These are phyloP conservation scores for Paramacrobiotus metropolitanus DNA, from an alignment of 1,140 invertebrate genomes.

Conservation along the genomic window DNA sequence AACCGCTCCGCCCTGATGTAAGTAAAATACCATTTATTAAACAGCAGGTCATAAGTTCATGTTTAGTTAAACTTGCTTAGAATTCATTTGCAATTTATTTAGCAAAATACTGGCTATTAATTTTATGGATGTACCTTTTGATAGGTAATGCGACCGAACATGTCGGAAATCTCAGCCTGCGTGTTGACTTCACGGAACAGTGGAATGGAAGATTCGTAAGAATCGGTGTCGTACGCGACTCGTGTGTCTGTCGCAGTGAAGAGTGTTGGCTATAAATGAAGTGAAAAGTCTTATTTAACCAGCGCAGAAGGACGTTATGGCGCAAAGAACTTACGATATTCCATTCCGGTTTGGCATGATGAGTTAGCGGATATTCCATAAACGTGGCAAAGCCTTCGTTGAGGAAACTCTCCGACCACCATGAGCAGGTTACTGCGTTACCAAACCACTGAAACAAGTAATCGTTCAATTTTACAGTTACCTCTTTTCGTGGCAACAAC, in stretches of 20 bases:
- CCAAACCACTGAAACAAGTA: conserved; percentile 2
- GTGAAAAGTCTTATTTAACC: not conserved
- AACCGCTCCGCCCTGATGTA: not conserved
- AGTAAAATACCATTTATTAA: not conserved
- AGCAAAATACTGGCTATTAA: not conserved
- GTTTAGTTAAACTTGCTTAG: not conserved
- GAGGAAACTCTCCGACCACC: conserved; percentile 29
- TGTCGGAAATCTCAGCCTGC: not conserved
- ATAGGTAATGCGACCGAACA: conserved; percentile 1
- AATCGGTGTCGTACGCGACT: not conserved
- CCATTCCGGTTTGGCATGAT: not conserved
- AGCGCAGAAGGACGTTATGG: not conserved
- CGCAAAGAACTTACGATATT: not conserved
- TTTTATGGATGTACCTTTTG: not conserved
- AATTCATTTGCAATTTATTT: not conserved
- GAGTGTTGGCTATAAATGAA: not conserved
- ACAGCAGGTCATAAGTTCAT: not conserved
- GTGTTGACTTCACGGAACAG: not conserved
- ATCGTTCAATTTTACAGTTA: too few relatives aligned
- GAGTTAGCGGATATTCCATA: conserved; percentile 14
- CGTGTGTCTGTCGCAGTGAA: not conserved
- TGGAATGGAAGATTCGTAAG: not conserved
- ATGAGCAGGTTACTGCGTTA: conserved; percentile 24
- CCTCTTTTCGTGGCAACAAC: too few relatives aligned
- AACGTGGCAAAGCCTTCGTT: conserved; percentile 27